phyloP scores from a whole-genome alignment of 2,888 invertebrate genomes.

The Pyrrhia umbra region DNA sequence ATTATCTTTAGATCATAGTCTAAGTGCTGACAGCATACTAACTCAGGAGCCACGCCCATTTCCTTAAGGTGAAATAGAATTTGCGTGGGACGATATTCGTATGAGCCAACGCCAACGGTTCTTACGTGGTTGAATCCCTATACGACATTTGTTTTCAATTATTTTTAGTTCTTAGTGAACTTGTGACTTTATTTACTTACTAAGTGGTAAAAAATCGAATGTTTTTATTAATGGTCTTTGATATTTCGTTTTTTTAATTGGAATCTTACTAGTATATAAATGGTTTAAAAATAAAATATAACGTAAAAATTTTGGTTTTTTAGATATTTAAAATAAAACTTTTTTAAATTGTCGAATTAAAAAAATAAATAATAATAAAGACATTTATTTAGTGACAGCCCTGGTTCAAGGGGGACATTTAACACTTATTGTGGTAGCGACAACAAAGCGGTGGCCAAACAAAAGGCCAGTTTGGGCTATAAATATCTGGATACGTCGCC shows the following conservation, averaged over 20 bases:
- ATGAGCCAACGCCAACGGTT: constrained; percentile 10
- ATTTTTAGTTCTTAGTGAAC: too few relatives aligned
- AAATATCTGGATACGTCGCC: constrained; percentile 43
- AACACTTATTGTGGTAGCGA: constrained; percentile 82
- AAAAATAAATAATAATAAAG: constrained; percentile 31
- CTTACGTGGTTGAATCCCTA: not conserved
- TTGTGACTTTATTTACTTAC: too few relatives aligned
- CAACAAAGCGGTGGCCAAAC: constrained; percentile 79
- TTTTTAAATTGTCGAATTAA: not conserved
- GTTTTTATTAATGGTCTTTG: too few relatives aligned
- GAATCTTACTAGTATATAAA: too few relatives aligned
- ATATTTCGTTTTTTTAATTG: too few relatives aligned
- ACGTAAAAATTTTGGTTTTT: too few relatives aligned
- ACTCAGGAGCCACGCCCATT: constrained; percentile 30
- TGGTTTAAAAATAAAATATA: too few relatives aligned
- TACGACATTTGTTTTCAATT: constrained; percentile 1
- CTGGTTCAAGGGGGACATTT: constrained; percentile 75
- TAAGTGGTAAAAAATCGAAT: too few relatives aligned
- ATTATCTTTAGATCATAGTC: constrained; percentile 13
- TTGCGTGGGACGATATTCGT: constrained; percentile 2
- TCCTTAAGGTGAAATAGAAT: constrained; percentile 27
- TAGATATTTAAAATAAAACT: too few relatives aligned
- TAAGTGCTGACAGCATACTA: constrained; percentile 38
- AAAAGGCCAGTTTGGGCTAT: constrained; percentile 70
- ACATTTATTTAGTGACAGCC: constrained; percentile 53